Evolutionary conservation across 2,888 invertebrate species (phyloP), one percentile per base, ranked within the genome.

Genomic region (Acronicta psi): DNA sequence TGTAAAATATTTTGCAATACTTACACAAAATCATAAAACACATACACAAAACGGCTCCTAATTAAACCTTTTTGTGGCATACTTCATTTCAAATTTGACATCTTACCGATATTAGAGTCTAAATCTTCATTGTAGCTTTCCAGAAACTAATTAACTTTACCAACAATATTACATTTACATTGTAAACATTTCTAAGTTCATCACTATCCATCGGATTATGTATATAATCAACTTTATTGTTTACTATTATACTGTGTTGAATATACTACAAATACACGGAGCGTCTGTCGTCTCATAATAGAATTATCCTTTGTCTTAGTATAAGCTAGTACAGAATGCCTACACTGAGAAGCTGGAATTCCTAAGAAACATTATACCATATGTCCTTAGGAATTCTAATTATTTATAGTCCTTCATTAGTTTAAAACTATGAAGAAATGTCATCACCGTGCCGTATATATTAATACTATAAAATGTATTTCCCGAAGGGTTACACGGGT

Each of bases 231-330:
- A 31, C 13, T 11, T 13, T n/a, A 13, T 40, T 20, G 40, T 0
- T 18, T 40, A 11, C 20, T 20, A 20, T 5, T 20, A 5, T 13
- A 40, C 1, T 40, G 18, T 40, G 13, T 18, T 16, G 40, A 40
- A n/a, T 31, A 31, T 31, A n/a, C n/a, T n/a, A n/a, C 13, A 13
- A 31, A 31, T 40, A 20, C 20, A 40, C 20, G 11, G 10, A 9
- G 23, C 20, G 51, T 29, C 18, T 41, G 18, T 45, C 7, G 25
- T n/a, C n/a, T 31, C 18, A 2, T 25, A 29, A 25, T 54, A 3
- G 13, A 54, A 40, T 34, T 34, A 54, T 11, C 20, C 29, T 42
- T 56, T 41, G 56, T 46, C 13, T 37, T 17, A 34, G 23, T 34
- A 9, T 10, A 20, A 29, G 3, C 25, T 29, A 10, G 5, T 40